Evolutionary conservation across 2,888 invertebrate species (phyloP), one percentile per base, ranked within the genome.

Genomic region (Celastrina argiolus): DNA sequence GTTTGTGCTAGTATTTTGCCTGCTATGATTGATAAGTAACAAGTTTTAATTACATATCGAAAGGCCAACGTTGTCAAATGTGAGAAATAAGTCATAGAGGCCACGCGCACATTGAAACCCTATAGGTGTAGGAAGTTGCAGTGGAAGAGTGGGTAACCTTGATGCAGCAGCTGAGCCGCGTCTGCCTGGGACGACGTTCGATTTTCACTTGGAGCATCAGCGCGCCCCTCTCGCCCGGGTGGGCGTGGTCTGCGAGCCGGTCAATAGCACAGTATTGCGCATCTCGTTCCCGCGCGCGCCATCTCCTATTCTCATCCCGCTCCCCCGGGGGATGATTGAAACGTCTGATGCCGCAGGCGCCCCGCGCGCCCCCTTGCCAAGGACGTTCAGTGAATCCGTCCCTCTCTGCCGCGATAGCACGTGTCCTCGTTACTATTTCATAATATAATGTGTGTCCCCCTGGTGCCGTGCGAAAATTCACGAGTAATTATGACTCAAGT

Each of bases 351-450:
- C 91, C 91, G 90, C 91, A 89, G 87, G 90, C 90, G 90, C 89
- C 89, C 90, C 90, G 82, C 87, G 82, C 87, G 80, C 87, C 88
- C 88, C 88, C 86, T 82, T 82, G 82, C 88, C 90, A 90, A 90
- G 91, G 90, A 90, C 91, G 89, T 89, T 89, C 89, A 91, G 90
- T 91, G 90, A 90, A 90, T 91, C 90, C 90, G 90, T 91, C 90
- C 90, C 88, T 86, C 89, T 90, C 90, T 88, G 90, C 87, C 87
- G 87, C 86, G 89, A 87, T 84, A 90, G 89, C 91, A 91, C 91
- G 91, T 90, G 91, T 87, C 86, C 79, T 85, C 82, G 85, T 85
- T 88, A 88, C 88, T 87, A 89, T 88, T 88, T 84, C 88, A 84
- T 85, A 86, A 85, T 87, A 89, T 88, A 88, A 89, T 90, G 90